Percentiles rank a stretch among this genome's conserved stretches.
phyloP scores from a whole-genome alignment of 2,113 vertebrate genomes.

The Thomomys bottae region DNA sequence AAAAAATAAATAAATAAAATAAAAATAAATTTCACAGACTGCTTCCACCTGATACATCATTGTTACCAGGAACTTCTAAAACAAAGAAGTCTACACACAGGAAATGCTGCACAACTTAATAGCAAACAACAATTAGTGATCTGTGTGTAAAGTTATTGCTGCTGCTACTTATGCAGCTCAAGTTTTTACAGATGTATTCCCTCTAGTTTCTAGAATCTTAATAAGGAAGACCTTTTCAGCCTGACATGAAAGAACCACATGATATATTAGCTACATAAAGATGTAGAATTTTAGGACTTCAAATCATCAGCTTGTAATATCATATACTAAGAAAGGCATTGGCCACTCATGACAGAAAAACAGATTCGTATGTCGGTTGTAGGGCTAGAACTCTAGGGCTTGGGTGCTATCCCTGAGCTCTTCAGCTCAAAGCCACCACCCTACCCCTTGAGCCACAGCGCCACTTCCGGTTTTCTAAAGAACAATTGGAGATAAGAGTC shows the following conservation, averaged over 20 bases:
- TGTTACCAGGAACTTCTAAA: conserved; percentile 50
- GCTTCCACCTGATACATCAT: conserved; percentile 27
- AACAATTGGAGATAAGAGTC: too few relatives aligned
- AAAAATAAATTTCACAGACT: conserved; percentile 50
- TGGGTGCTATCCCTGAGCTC: too few relatives aligned
- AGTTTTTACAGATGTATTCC: conserved; percentile 1
- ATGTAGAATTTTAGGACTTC: not conserved
- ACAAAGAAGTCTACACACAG: conserved; percentile 27
- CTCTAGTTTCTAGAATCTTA: conserved; percentile 41
- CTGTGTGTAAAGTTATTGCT: not conserved
- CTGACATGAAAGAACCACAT: conserved; percentile 9
- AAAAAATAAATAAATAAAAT: too few relatives aligned
- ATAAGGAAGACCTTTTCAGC: not conserved
- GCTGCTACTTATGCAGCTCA: not conserved
- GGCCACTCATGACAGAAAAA: conserved; percentile 46
- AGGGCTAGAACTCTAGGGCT: too few relatives aligned
- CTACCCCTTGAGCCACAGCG: too few relatives aligned
- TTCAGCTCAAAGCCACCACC: too few relatives aligned
- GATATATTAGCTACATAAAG: conserved; percentile 5
- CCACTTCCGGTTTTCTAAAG: too few relatives aligned
- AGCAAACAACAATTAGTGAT: not conserved
- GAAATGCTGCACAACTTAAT: not conserved
- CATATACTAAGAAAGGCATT: not conserved
- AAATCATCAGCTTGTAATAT: conserved; percentile 12
- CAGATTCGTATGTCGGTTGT: not conserved